These are phyloP conservation scores for Mastacembelus armatus DNA, from an alignment of 2,797 vertebrate genomes.

Conservation along the genomic window DNA sequence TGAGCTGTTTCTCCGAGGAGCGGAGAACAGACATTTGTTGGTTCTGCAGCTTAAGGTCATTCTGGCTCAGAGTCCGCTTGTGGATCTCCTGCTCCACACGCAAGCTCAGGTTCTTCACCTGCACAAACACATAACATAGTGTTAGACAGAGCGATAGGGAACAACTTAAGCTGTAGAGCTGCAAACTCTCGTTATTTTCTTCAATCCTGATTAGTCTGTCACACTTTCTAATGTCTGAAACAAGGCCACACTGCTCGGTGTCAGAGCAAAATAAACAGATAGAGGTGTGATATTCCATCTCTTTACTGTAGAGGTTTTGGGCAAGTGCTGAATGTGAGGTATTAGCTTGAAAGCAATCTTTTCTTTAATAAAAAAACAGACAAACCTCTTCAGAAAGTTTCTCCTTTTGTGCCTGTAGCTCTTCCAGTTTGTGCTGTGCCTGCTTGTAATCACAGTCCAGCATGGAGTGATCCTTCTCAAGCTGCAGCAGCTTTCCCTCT, in stretches of 20 bases:
- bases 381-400: constrained; percentile 91
- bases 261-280: too few relatives aligned
- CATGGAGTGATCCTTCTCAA: constrained; percentile 92
- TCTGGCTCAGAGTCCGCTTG: constrained; percentile 90
- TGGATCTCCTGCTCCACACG: constrained; percentile 95
- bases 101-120: constrained; percentile 90
- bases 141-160: too few relatives aligned
- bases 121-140: constrained; percentile 33
- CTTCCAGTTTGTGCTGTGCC: constrained; percentile 87
- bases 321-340: neutral
- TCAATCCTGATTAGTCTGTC: too few relatives aligned
- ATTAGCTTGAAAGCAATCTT: neutral
- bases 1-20: constrained; percentile 95
- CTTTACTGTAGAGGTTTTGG: too few relatives aligned
- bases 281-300: too few relatives aligned
- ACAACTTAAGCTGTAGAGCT: neutral
- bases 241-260: too few relatives aligned
- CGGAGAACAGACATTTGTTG: constrained; percentile 90
- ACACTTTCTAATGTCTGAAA: too few relatives aligned
- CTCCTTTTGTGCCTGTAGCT: constrained; percentile 89
- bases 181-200: too few relatives aligned
- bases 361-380: neutral
- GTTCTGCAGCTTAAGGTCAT: constrained; percentile 92
- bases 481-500: constrained; percentile 90
- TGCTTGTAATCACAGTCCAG: constrained; percentile 96